Evolutionary conservation across 2,797 vertebrate genomes (phyloP), one percentile per base, ranked within the genome.

Genomic region (Fundulus diaphanus): DNA sequence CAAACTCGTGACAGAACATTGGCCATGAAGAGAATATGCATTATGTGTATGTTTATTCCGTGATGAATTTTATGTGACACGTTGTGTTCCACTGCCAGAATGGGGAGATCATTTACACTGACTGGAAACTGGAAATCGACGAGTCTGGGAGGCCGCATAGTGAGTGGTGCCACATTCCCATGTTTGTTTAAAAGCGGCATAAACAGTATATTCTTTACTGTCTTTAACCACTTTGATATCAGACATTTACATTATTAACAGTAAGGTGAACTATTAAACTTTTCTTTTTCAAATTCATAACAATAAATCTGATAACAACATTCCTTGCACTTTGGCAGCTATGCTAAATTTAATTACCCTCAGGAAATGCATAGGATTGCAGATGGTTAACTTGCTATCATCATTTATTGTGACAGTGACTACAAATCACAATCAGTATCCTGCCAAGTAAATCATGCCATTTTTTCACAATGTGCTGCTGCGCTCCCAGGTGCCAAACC

Each of bases 101-200:
- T 73, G 98, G 98, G n/a, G 97, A 97, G 89, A 79, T 99, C 63
- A 44, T 98, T 87, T 97, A 96, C 89, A 95, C 94, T 29, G 93
- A 97, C 87, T 99, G 97, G 97, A 97, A 94, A 93, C 81, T 96
- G 90, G 95, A 94, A 88, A 96, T 85, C 66, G 95, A 96, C 24
- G 92, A 96, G 27, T 92, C 93, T 0, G 96, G 94, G 84, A 94
- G 89, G 81, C 67, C 94, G 27, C 82, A 91, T 73, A 90, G 97
- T 98, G 93, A 94, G 97, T 96, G 20, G 42, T 63, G 22, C 1
- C 0, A 0, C 52, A 66, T 31, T 54, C 16, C 37, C 18, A 42
- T n/a, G 65, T 13, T 16, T 49, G 15, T 70, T 76, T 27, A 57
- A 78, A 73, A 33, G 27, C 56, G 5, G 22, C 18, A 15, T n/a